phyloP scores from a whole-genome alignment of 2,888 invertebrate genomes.

The Nowickia ferox region DNA sequence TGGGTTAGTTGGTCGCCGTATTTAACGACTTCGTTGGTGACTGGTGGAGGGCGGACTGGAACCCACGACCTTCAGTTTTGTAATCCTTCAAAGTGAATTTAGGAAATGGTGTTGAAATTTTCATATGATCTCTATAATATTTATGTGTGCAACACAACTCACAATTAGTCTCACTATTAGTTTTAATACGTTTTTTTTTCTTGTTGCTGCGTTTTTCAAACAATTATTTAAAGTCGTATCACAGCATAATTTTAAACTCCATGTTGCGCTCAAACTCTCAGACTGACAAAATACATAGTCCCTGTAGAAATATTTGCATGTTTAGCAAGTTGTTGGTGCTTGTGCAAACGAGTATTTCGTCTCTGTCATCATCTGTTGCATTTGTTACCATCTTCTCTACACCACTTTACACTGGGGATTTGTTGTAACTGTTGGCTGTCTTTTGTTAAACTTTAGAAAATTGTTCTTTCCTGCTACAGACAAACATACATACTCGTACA shows the following conservation, averaged over 20 bases:
- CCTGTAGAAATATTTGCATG: conserved; percentile 67
- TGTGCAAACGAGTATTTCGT: background rate
- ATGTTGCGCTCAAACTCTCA: conserved; percentile 1
- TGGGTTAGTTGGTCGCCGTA: too few relatives aligned
- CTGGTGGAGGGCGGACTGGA: too few relatives aligned
- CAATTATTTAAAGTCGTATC: conserved; percentile 37
- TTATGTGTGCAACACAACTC: conserved; percentile 13
- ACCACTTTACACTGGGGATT: conserved; percentile 53
- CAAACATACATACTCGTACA: background rate
- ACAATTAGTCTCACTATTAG: conserved; percentile 67
- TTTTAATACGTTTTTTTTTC: conserved; percentile 48
- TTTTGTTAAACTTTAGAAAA: conserved; percentile 27
- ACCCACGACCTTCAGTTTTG: too few relatives aligned
- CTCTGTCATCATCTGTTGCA: conserved; percentile 24
- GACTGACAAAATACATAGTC: conserved; percentile 33
- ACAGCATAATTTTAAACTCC: conserved; percentile 28
- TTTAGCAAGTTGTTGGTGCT: conserved; percentile 26
- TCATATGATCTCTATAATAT: background rate
- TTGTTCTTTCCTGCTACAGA: conserved; percentile 14
- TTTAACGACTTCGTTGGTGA: too few relatives aligned
- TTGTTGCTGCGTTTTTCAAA: conserved; percentile 3
- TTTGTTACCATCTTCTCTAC: conserved; percentile 6
- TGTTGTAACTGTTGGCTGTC: conserved; percentile 29
- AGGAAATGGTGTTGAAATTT: conserved; percentile 43
- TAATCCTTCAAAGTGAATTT: background rate